Percentiles rank a stretch among this genome's conserved stretches.
These are phyloP conservation scores for Megamerina dolium DNA, from an alignment of 2,888 invertebrate genomes.

Conservation along the genomic window DNA sequence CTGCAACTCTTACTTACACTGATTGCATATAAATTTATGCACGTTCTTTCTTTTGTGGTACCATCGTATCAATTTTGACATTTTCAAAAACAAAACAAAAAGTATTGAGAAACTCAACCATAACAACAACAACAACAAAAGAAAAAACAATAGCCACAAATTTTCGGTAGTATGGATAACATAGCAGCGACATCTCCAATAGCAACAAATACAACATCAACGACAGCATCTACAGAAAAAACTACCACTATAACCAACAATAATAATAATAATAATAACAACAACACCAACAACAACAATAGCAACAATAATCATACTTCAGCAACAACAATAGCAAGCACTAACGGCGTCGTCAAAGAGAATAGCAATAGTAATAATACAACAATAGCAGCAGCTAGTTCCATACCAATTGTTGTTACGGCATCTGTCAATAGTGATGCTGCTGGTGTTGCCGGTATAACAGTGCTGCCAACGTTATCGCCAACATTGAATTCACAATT, in stretches of 20 bases:
- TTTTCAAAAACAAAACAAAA: too few relatives aligned
- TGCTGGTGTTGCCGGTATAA: slow-evolving; percentile 11
- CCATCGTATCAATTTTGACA: too few relatives aligned
- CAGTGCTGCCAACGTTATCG: slow-evolving; percentile 16
- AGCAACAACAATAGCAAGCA: slow-evolving; percentile 28
- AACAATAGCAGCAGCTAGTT: slow-evolving; percentile 30
- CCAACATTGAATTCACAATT: slow-evolving; percentile 15
- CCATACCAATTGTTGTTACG: slow-evolving; percentile 38
- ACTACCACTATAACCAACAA: too few relatives aligned
- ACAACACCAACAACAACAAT: slow-evolving; percentile 26
- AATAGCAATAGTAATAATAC: slow-evolving; percentile 45
- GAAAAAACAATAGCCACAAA: too few relatives aligned
- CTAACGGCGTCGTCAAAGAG: slow-evolving; percentile 47
- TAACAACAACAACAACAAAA: too few relatives aligned
- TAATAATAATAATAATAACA: slow-evolving; percentile 13
- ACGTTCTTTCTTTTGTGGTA: too few relatives aligned
- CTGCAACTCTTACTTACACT: too few relatives aligned
- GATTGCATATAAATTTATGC: too few relatives aligned
- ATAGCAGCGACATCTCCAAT: slow-evolving; percentile 31
- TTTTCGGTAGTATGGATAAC: slow-evolving; percentile 48
- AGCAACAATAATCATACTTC: slow-evolving; percentile 24
- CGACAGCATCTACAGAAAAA: slow-evolving; percentile 21
- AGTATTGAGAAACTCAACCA: too few relatives aligned
- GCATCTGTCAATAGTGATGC: slow-evolving; percentile 15
- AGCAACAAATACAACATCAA: slow-evolving; percentile 26